Evolutionary conservation across 2,113 vertebrate species (phyloP).

Genomic region (Gambusia affinis): DNA sequence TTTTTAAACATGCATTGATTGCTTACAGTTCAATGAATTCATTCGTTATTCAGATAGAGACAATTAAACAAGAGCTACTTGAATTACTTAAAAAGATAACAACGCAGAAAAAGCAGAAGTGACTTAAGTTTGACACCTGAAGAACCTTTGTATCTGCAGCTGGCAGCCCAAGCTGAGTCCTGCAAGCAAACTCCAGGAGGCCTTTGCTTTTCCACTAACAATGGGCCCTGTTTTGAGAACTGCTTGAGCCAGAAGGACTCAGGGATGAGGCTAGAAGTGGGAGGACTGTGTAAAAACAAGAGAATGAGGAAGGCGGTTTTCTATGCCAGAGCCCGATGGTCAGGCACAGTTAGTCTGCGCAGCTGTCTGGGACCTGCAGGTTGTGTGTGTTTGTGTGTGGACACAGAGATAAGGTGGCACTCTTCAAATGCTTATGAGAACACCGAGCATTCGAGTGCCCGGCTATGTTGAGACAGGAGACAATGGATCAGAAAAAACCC

Average conservation of each 20-base stretch:
- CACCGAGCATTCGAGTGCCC: conserved; percentile 42
- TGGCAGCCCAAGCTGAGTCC: conserved; percentile 12
- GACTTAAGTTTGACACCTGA: not conserved
- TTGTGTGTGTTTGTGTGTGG: conserved; percentile 30
- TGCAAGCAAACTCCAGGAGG: conserved; percentile 50
- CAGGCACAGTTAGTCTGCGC: conserved; percentile 36
- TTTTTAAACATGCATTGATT: not conserved
- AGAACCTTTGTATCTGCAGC: conserved; percentile 26
- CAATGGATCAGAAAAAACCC: conserved; percentile 29
- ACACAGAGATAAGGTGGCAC: conserved; percentile 67
- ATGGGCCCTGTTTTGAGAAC: conserved; percentile 52
- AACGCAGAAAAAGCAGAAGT: not conserved
- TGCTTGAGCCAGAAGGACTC: conserved; percentile 40
- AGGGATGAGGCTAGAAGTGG: conserved; percentile 28
- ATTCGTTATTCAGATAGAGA: conserved; percentile 1
- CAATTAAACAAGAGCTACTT: not conserved
- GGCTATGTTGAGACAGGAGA: conserved; percentile 42
- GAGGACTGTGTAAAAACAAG: conserved; percentile 29
- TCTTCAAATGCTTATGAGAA: conserved; percentile 56
- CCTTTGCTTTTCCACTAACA: conserved; percentile 42
- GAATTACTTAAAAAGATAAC: not conserved
- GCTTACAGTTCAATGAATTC: not conserved
- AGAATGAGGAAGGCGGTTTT: conserved; percentile 1
- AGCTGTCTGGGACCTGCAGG: conserved; percentile 42
- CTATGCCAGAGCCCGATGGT: conserved; percentile 43